Evolutionary conservation across 2,113 vertebrate genomes (phyloP).

Genomic region (Centropus unirufus): DNA sequence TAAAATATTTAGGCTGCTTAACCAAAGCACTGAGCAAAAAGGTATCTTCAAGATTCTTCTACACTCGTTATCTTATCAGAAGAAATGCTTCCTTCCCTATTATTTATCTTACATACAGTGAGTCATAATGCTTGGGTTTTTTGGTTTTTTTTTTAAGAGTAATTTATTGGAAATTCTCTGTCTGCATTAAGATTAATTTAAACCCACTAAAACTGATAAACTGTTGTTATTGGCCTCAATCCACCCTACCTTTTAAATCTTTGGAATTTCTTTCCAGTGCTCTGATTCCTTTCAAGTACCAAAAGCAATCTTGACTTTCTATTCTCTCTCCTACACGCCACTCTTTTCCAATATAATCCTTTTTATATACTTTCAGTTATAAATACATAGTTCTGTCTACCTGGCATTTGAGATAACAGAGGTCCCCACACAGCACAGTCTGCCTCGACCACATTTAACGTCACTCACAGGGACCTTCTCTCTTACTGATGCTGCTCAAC

Average conservation of each 20-base stretch:
- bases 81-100: not conserved
- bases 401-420: constrained; percentile 50
- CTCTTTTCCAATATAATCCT: constrained; percentile 37
- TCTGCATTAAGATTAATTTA: constrained; percentile 52
- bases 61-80: constrained; percentile 1
- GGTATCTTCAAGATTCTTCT: constrained; percentile 32
- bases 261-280: constrained; percentile 11
- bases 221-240: constrained; percentile 28
- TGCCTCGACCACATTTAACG: not conserved
- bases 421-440: not conserved
- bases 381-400: not conserved
- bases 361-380: constrained; percentile 8
- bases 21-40: constrained; percentile 3
- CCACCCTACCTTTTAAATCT: constrained; percentile 47
- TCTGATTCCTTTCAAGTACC: constrained; percentile 28
- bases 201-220: constrained; percentile 37
- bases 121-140: not conserved
- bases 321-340: not conserved
- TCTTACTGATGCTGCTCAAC: not conserved
- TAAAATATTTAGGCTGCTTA: constrained; percentile 50
- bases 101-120: constrained; percentile 27
- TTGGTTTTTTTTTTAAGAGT: constrained; percentile 2
- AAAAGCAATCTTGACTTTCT: constrained; percentile 50
- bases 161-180: constrained; percentile 50
- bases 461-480: not conserved